Evolutionary conservation across 23 tunicate genomes (phyloP), one percentile per base, ranked within the genome.

Genomic region (Trididemnum nubilum): DNA sequence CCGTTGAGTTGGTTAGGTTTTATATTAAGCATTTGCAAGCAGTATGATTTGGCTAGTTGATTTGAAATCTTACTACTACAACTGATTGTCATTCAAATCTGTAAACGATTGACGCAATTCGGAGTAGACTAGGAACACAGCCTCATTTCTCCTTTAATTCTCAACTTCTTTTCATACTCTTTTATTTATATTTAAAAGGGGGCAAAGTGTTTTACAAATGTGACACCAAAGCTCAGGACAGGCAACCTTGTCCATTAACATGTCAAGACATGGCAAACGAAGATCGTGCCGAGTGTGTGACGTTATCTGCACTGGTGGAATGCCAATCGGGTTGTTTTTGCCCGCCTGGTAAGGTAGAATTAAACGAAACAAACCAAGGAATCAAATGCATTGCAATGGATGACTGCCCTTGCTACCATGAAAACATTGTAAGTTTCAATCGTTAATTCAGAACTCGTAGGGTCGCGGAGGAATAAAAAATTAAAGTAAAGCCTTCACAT

Each of bases 281-380:
- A 31, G 82, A 76, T 9, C 36, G 33, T 28, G 84, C 77, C 12
- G 23, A 51, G 35, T 86, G 87, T 44, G 80, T 64, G 30, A 51
- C 81, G 35, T 29, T 74, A 44, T 27, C 51, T 7, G 36, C 9
- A 2, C 26, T 35, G 32, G 27, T 27, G 2, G 71, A n/a, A 0
- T 91, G 97, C 35, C 36, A 34, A 30, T 24, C 76, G 2, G 97
- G 97, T 19, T 91, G 97, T 64, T 60, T 40, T 73, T 91, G 97
- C 58, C 97, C 97, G 2, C 32, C 49, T 59, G 97, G 91, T 59
- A 70, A 75, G 35, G 97, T 91, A 1, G 32, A 33, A 37, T 12
- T 35, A 5, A 69, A 81, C 31, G 54, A 26, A 0, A 69, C 40
- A 19, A 74, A 80, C n/a, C 25, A 22, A 25, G 54, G 15, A 44